Conservation (phyloP, 1,140 invertebrate genomes). For the Aphelinus atriplicis region DNA sequence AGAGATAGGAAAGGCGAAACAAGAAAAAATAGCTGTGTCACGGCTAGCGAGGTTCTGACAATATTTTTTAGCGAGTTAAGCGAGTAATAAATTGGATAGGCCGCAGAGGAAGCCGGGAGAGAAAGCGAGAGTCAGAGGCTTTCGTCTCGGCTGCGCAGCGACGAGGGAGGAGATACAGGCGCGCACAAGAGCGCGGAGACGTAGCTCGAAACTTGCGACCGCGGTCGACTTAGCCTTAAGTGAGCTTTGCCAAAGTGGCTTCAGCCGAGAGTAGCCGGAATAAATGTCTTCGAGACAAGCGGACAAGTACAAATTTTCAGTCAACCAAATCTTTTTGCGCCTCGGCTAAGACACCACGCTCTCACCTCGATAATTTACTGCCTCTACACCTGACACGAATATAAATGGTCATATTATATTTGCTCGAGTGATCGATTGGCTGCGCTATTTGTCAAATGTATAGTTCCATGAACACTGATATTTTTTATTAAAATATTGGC, state of each 20-base stretch:
- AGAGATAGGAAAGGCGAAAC: not conserved
- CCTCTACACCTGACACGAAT: too few relatives aligned
- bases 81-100: slow-evolving; percentile 39
- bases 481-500: too few relatives aligned
- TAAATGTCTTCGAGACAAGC: slow-evolving; percentile 16
- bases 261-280: not conserved
- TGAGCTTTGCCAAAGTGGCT: slow-evolving; percentile 22
- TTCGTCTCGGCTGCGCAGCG: not conserved
- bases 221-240: slow-evolving; percentile 34
- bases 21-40: slow-evolving; percentile 39
- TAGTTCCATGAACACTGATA: too few relatives aligned
- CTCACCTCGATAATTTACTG: too few relatives aligned
- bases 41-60: slow-evolving; percentile 41
- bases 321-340: slow-evolving; percentile 16
- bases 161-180: not conserved
- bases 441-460: too few relatives aligned
- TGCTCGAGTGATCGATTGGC: too few relatives aligned
- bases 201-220: not conserved
- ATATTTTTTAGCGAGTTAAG: slow-evolving; percentile 39
- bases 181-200: too few relatives aligned
- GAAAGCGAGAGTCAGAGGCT: not conserved
- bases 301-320: slow-evolving; percentile 33
- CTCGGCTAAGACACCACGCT: not conserved
- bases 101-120: not conserved
- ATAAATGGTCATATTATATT: too few relatives aligned